Base-by-base conservation (phyloP, 1,140 invertebrate genomes). In the Drosophila yakuba region DNA sequence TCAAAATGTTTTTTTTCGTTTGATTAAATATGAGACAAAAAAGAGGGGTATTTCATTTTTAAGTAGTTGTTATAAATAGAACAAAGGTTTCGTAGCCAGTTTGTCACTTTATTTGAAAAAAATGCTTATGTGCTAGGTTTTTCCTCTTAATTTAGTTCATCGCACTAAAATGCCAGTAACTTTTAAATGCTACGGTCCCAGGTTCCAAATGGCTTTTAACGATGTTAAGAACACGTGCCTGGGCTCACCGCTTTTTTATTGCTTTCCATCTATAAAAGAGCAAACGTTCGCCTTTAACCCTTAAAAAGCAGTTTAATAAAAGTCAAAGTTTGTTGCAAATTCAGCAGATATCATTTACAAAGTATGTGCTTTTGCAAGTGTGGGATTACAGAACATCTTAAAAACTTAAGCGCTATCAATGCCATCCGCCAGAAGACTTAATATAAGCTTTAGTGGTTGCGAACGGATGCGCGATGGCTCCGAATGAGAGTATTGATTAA, bases 1-100 rank as follows among this genome's bases (percentile, higher is more conserved):
- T 68, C 41, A 44, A 51, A 8, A 25, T 38, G 62, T 51, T 54
- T 71, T 25, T 63, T 58, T 56, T 48, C 59, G 47, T 68, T 67
- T 66, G 28, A 76, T 66, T 73, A 59, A 66, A 67, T 52, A 55
- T 14, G n/a, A n/a, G 10, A 45, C 43, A 12, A 45, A 20, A 12
- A 45, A 5, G 0, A 5, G 8, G 32, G 1, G 7, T 32, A 3
- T 32, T 32, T 25, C 4, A 17, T 25, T 25, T 25, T 8, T 10
- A 43, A 8, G 41, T 17, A 6, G 15, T 43, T 43, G 10, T 43
- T 17, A 44, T 12, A 11, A 20, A 20, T 6, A 20, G 0, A 20
- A 17, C 57, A 32, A 36, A 17, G 2, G n/a, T 14, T 38, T 2
- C 4, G 10, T 7, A 4, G 2, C 7, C 2, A 2, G 4, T 14